Evolutionary conservation across 1,140 invertebrate species (phyloP), one percentile per base, ranked within the genome.

Genomic region (Apis laboriosa): DNA sequence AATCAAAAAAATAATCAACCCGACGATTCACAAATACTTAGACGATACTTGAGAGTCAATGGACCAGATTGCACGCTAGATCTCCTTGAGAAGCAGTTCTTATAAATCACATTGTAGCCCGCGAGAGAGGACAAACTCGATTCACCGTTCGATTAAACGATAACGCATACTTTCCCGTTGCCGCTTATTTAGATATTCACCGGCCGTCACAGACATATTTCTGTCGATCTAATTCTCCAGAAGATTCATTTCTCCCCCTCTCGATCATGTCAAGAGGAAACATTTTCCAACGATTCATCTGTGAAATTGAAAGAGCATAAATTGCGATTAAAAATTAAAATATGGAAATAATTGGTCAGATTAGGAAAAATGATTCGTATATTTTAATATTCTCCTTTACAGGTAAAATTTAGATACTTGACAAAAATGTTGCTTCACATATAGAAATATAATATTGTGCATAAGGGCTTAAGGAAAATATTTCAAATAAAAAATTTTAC

Each of bases 221-320:
- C 67, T 58, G 51, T 49, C 76, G 60, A 83, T 83, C 67, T 28
- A 78, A 13, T 43, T 60, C 21, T 51, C 60, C 2, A 43, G 21
- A 7, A 58, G 53, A 78, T 83, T 78, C 81, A 68, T 78, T 83
- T 77, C 63, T 78, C 60, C 76, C 51, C 21, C n/a, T 51, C 17
- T 9, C 75, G 75, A 24, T 53, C 75, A 73, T 61, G 73, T 80
- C 85, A 74, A 87, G 61, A 87, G 67, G 81, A 73, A 74, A 67
- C 80, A 43, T 43, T 43, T 43, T 43, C 34, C 34, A 43, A 53
- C 4, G 1, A 53, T 53, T 13, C 53, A 12, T 13, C 53, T 4
- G 34, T 34, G 53, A 53, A 53, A 53, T 53, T 55, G 9, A 13
- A 43, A 43, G 34, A 43, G 34, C 3, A 55, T 55, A 0, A 55